These are phyloP conservation scores for Sicus ferrugineus DNA, from an alignment of 2,888 invertebrate genomes.

Conservation along the genomic window DNA sequence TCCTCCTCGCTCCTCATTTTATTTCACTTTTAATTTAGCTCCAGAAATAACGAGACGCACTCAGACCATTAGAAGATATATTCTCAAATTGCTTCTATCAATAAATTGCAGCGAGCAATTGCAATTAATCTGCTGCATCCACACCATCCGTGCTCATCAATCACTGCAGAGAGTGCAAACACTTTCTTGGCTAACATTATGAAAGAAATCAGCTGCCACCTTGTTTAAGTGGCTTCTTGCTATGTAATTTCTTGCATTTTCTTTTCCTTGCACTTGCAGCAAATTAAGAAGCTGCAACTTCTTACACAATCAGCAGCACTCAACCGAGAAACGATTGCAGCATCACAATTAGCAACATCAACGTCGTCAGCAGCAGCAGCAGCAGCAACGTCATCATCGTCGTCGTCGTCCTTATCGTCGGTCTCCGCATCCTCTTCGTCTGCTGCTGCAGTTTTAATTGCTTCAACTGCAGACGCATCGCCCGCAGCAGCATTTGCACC, in stretches of 20 bases:
- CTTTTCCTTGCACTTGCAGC: conserved; percentile 51
- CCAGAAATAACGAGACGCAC: too few species aligned
- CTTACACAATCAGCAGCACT: conserved; percentile 64
- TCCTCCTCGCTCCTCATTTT: too few species aligned
- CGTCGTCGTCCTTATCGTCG: conserved; percentile 44
- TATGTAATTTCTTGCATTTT: neutral
- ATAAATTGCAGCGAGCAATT: neutral
- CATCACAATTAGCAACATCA: conserved; percentile 64
- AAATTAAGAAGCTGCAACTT: conserved; percentile 64
- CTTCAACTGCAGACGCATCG: conserved; percentile 30
- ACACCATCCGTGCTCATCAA: neutral
- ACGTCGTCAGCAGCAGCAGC: conserved; percentile 50
- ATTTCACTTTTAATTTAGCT: too few species aligned
- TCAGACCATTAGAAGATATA: too few species aligned
- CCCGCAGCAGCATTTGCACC: conserved; percentile 36
- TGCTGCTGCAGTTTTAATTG: conserved; percentile 34
- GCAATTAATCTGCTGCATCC: neutral
- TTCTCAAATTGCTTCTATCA: too few species aligned
- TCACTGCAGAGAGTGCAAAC: neutral
- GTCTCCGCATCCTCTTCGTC: conserved; percentile 44
- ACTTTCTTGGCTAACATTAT: neutral
- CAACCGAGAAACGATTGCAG: conserved; percentile 64
- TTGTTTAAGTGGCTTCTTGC: conserved; percentile 4
- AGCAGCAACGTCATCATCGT: conserved; percentile 45
- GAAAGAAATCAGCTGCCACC: neutral